A percentile compares a stretch with the other conserved stretches of the same genome.
These are phyloP conservation scores for Lytechinus variegatus DNA, from an alignment of 35 echinoderm and acorn worm species.

Conservation along the genomic window DNA sequence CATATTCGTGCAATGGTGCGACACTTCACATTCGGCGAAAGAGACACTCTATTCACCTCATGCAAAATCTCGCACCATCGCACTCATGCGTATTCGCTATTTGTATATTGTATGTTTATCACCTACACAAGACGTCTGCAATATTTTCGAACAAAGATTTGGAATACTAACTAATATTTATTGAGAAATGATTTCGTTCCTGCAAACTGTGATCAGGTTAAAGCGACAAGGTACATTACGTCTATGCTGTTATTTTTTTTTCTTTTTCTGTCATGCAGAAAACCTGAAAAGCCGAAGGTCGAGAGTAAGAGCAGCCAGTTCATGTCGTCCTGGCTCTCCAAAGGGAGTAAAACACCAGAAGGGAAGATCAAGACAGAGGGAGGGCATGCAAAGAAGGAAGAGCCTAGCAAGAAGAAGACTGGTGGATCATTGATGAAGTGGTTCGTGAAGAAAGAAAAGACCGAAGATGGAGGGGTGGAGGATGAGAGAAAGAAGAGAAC, in stretches of 20 bases:
- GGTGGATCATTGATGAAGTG: constrained; percentile 6
- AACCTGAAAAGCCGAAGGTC: constrained; percentile 35
- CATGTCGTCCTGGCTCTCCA: constrained; percentile 54
- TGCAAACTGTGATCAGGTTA: too few relatives aligned
- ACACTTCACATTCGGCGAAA: too few relatives aligned
- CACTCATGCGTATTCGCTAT: too few relatives aligned
- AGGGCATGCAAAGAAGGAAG: background rate
- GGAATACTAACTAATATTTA: too few relatives aligned
- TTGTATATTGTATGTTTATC: too few relatives aligned
- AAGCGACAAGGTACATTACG: too few relatives aligned
- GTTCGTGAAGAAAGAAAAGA: constrained; percentile 44
- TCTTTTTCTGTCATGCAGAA: background rate
- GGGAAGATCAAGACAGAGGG: constrained; percentile 9
- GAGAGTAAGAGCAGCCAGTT: constrained; percentile 39
- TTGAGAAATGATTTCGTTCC: too few relatives aligned
- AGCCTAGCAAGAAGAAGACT: background rate
- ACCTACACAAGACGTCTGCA: too few relatives aligned
- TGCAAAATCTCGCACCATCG: too few relatives aligned
- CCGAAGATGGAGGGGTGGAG: background rate
- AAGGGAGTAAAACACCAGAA: constrained; percentile 27
- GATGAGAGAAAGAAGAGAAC: background rate
- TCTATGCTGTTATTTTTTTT: background rate
- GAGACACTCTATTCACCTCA: too few relatives aligned
- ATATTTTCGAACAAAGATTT: too few relatives aligned
- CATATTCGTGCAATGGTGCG: too few relatives aligned